phyloP scores from a whole-genome alignment of 2,888 invertebrate genomes.

The Parasteatoda lunata region DNA sequence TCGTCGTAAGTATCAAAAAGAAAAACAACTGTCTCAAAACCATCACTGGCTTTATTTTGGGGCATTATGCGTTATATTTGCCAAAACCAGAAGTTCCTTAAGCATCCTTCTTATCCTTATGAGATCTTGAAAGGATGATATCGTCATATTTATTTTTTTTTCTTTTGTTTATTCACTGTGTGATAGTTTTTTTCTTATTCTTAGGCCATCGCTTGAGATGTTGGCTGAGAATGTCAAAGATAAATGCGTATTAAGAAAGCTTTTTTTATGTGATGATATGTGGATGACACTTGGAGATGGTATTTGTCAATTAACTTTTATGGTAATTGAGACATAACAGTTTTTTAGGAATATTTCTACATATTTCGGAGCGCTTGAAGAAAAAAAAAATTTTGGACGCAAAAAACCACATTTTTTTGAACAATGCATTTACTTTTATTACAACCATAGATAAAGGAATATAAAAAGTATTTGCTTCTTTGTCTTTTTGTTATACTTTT shows the following conservation, averaged over 20 bases:
- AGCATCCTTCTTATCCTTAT: not conserved
- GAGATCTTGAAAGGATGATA: not conserved
- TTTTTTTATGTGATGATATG: too few relatives aligned
- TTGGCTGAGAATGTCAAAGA: not conserved
- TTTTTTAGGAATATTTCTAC: too few relatives aligned
- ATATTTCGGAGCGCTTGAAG: too few relatives aligned
- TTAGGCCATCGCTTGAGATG: not conserved
- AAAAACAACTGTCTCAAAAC: slow-evolving; percentile 8
- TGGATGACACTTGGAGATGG: too few relatives aligned
- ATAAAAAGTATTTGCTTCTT: too few relatives aligned
- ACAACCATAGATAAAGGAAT: too few relatives aligned
- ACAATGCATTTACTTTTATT: too few relatives aligned
- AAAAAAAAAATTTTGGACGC: too few relatives aligned
- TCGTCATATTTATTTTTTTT: not conserved
- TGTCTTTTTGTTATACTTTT: too few relatives aligned
- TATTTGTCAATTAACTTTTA: too few relatives aligned
- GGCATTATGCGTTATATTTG: slow-evolving; percentile 31
- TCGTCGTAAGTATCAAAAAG: slow-evolving; percentile 9
- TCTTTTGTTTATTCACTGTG: not conserved
- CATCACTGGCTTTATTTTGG: slow-evolving; percentile 1
- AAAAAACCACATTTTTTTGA: too few relatives aligned
- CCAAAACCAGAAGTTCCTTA: slow-evolving; percentile 30
- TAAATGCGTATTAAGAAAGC: not conserved
- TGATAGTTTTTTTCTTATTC: not conserved
- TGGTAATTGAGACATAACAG: too few relatives aligned